Conservation (phyloP, 2,113 vertebrate genomes). For the Noctilio leporinus region DNA sequence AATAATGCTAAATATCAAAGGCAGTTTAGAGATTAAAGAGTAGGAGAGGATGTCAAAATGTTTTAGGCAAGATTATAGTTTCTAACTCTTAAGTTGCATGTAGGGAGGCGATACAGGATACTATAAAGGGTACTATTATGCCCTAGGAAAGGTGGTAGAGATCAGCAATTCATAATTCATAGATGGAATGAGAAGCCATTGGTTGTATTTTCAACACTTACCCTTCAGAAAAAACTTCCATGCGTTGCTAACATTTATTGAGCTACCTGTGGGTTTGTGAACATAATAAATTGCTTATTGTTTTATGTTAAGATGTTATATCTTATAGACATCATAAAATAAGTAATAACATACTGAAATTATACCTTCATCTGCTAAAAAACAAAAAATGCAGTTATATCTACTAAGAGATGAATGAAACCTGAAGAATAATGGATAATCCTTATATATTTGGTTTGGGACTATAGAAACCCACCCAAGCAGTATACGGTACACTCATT, state of each 20-base stretch:
- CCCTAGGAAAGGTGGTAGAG: not conserved
- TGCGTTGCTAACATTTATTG: not conserved
- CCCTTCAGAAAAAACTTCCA: not conserved
- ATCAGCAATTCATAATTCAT: not conserved
- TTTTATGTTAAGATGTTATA: not conserved
- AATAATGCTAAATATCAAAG: not conserved
- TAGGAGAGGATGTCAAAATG: not conserved
- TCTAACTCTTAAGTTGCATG: not conserved
- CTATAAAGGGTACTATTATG: not conserved
- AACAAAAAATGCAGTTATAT: not conserved
- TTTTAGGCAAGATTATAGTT: not conserved
- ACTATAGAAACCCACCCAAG: not conserved
- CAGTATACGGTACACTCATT: not conserved
- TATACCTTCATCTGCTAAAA: not conserved
- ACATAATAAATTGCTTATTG: not conserved
- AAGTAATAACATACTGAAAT: not conserved
- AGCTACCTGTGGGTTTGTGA: not conserved
- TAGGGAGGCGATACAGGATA: not conserved
- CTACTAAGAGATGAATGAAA: not conserved
- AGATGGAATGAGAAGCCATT: not conserved
- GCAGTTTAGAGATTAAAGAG: not conserved
- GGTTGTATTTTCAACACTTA: not conserved
- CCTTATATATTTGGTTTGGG: not conserved
- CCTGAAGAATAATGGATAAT: not conserved
- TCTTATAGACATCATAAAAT: slow-evolving; percentile 6